Percentiles rank a stretch among this genome's conserved stretches.
These are phyloP conservation scores for Drosophila setosimentum DNA, from an alignment of 2,888 invertebrate species.

Conservation along the genomic window DNA sequence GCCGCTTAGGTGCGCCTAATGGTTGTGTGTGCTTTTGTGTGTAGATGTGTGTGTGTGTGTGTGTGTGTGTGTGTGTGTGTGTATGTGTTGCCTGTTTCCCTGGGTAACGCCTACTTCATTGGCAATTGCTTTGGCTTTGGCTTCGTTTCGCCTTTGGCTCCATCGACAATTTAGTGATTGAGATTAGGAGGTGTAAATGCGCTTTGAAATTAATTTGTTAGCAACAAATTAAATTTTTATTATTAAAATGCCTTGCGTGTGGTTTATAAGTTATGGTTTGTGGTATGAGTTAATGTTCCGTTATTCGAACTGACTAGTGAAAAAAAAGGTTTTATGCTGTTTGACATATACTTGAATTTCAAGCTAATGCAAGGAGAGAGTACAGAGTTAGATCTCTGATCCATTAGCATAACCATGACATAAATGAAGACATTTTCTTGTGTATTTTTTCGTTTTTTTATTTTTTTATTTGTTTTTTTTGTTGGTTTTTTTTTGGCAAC, in stretches of 20 bases:
- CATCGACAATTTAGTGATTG: constrained; percentile 76
- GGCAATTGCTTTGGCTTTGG: constrained; percentile 50
- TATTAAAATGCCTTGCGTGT: constrained; percentile 75
- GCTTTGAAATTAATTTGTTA: constrained; percentile 79
- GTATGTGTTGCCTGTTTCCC: constrained; percentile 29
- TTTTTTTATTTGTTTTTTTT: constrained; percentile 4
- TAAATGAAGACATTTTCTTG: constrained; percentile 75
- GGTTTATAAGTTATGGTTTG: constrained; percentile 42
- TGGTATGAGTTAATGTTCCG: constrained; percentile 13
- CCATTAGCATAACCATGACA: constrained; percentile 75
- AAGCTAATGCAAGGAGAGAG: background rate
- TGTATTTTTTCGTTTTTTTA: constrained; percentile 11
- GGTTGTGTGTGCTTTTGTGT: constrained; percentile 22
- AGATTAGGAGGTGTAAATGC: constrained; percentile 82
- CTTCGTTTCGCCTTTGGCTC: constrained; percentile 54
- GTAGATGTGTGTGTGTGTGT: constrained; percentile 15
- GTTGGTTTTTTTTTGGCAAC: constrained; percentile 17
- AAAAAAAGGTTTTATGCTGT: background rate
- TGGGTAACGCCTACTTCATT: constrained; percentile 63
- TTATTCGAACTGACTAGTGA: background rate
- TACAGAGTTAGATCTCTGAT: constrained; percentile 42
- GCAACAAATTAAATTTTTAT: constrained; percentile 80
- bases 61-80: constrained; percentile 22
- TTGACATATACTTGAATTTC: background rate
- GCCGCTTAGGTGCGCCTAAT: constrained; percentile 80